A percentile compares a stretch with the other conserved stretches of the same genome.
Evolutionary conservation across 1,140 invertebrate species (phyloP).

Genomic region (Drosophila suzukii): DNA sequence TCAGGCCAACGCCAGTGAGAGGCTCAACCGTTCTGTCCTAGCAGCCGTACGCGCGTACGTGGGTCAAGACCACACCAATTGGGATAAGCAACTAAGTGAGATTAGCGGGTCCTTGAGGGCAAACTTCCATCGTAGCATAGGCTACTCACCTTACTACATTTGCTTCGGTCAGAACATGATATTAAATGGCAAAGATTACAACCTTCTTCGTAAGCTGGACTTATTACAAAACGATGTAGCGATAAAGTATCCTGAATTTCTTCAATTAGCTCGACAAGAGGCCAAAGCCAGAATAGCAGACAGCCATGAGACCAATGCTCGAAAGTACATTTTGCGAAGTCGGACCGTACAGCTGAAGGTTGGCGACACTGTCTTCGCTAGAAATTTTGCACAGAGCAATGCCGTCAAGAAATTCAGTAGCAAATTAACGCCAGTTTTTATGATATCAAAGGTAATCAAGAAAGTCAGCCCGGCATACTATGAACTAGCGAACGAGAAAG

Average conservation of each 20-base stretch:
- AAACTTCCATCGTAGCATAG: too few species aligned
- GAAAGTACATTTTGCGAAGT: background rate
- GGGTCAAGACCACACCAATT: constrained; percentile 1
- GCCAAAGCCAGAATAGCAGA: background rate
- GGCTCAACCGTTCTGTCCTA: constrained; percentile 14
- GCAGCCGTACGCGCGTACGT: constrained; percentile 18
- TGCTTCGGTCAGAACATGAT: background rate
- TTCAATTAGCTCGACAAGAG: background rate
- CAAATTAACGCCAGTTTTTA: constrained; percentile 2
- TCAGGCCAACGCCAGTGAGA: constrained; percentile 23
- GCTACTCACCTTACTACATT: background rate
- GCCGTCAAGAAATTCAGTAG: too few species aligned
- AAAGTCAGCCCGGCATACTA: constrained; percentile 17
- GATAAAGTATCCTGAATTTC: background rate
- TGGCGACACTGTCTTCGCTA: too few species aligned
- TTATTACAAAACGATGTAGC: background rate
- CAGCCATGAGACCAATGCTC: background rate
- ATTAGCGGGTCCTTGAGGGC: too few species aligned
- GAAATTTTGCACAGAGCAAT: too few species aligned
- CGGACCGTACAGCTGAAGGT: background rate
- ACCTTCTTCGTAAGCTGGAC: background rate
- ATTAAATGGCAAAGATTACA: background rate
- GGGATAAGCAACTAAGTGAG: too few species aligned
- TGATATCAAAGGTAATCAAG: background rate
- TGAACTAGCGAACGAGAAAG: background rate